Evolutionary conservation across 2,797 vertebrate genomes (phyloP).

Genomic region (Rhincodon typus): DNA sequence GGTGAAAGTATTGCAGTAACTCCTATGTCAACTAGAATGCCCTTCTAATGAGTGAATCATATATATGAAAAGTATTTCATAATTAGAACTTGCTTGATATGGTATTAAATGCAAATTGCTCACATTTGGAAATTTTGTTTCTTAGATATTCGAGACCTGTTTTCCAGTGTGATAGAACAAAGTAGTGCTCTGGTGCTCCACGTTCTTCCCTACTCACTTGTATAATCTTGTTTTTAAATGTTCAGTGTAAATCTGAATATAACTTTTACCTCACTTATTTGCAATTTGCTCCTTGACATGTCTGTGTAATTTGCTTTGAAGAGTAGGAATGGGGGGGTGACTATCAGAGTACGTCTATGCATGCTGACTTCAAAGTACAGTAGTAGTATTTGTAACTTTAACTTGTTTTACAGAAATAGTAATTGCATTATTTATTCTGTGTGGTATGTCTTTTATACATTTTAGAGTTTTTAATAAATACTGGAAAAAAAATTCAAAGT

Average conservation of each 20-base stretch:
- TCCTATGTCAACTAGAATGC: background rate
- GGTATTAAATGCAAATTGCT: slow-evolving; percentile 29
- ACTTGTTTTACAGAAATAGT: slow-evolving; percentile 36
- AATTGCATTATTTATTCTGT: slow-evolving; percentile 34
- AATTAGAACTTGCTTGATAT: slow-evolving; percentile 29
- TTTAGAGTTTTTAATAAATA: slow-evolving; percentile 28
- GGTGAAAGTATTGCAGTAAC: background rate
- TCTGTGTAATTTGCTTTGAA: slow-evolving; percentile 33
- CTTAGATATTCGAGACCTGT: background rate
- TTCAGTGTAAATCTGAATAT: slow-evolving; percentile 37
- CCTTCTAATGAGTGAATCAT: slow-evolving; percentile 17
- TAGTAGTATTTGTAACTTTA: slow-evolving; percentile 36
- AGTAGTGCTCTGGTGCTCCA: slow-evolving; percentile 32
- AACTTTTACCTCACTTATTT: slow-evolving; percentile 37
- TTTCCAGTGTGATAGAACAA: slow-evolving; percentile 31
- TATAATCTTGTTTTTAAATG: slow-evolving; percentile 36
- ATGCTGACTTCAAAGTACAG: slow-evolving; percentile 35
- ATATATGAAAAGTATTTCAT: slow-evolving; percentile 24
- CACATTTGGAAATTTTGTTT: background rate
- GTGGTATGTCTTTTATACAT: slow-evolving; percentile 33
- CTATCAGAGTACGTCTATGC: slow-evolving; percentile 28
- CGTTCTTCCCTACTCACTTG: slow-evolving; percentile 8
- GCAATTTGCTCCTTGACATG: slow-evolving; percentile 34
- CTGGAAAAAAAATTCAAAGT: background rate
- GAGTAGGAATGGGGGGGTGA: background rate